Evolutionary conservation across 2,113 vertebrate genomes (phyloP), one percentile per base, ranked within the genome.

Genomic region (Ursus arctos): DNA sequence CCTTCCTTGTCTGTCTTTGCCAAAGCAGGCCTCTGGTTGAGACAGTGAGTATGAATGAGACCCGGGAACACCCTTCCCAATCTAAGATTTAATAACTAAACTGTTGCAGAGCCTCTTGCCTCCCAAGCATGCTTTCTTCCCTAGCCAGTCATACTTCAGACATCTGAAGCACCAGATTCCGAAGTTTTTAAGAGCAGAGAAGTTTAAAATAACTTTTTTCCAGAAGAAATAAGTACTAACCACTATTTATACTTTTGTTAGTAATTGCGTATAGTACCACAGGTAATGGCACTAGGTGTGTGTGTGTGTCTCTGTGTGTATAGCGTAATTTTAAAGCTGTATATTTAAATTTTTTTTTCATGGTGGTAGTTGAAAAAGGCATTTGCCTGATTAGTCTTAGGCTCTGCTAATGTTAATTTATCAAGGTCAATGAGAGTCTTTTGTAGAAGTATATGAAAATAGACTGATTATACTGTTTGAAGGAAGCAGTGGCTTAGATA

Each of bases 301-400:
- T 76, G 7, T 57, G 53, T 81, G 80, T 61, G 12, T 22, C 33
- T 19, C 33, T 19, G 33, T 51, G 7, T 69, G 21, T 43, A 11
- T 63, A 51, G 21, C 9, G 49, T 9, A n/a, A 51, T 96, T 94
- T 43, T 57, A 61, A 72, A 87, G 51, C 36, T 83, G 13, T 22
- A 14, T 88, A 31, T 85, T 92, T 93, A 19, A 69, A 67, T 0
- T 5, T 61, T 26, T 51, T 55, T 43, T 31, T 47, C 15, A 1
- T 57, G 13, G 2, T 88, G 7, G 21, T 49, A 10, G 24, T 86
- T 87, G 19, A 90, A 81, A 87, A 88, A 76, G 51, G 7, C 10
- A 15, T 88, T 94, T 95, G 36, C 33, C 13, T 92, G 59, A 59
- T 88, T 77, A 74, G 16, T 81, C 49, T 95, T 86, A 74, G 74